Conservation (phyloP, 2,113 vertebrate species). For the Aegypius monachus region DNA sequence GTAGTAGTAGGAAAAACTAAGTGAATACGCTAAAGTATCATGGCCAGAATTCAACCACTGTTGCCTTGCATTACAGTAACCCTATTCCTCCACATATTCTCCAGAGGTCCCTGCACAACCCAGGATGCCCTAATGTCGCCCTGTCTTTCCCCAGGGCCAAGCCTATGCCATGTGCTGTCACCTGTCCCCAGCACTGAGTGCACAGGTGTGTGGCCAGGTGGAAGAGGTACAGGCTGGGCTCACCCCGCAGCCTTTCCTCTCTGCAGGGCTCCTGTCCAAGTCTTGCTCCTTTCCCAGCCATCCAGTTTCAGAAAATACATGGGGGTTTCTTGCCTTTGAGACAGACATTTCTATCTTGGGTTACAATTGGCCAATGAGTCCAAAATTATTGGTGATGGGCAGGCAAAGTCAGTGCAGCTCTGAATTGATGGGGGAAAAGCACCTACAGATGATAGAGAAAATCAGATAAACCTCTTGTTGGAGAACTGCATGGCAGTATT, state of each 20-base stretch:
- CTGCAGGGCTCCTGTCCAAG: neutral
- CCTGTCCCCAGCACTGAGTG: rapidly evolving
- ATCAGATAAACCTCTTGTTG: neutral
- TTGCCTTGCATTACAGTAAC: neutral
- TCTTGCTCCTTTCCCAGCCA: rapidly evolving
- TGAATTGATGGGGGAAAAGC: rapidly evolving
- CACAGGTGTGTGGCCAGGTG: neutral
- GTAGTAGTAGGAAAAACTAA: neutral
- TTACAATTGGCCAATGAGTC: neutral
- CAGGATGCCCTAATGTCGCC: neutral
- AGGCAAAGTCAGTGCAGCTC: neutral
- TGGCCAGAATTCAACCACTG: neutral
- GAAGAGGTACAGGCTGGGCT: neutral
- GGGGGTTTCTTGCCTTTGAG: neutral
- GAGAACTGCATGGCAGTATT: neutral
- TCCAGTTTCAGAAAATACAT: neutral
- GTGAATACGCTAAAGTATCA: neutral
- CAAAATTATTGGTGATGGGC: neutral
- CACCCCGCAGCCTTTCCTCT: neutral
- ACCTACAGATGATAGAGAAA: neutral
- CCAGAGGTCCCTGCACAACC: neutral
- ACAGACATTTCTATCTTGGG: neutral
- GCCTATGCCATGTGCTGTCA: neutral
- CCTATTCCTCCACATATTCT: neutral
- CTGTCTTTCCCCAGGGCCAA: neutral